Conservation (phyloP, 2,888 invertebrate genomes). For the Caenorhabditis virilis region DNA sequence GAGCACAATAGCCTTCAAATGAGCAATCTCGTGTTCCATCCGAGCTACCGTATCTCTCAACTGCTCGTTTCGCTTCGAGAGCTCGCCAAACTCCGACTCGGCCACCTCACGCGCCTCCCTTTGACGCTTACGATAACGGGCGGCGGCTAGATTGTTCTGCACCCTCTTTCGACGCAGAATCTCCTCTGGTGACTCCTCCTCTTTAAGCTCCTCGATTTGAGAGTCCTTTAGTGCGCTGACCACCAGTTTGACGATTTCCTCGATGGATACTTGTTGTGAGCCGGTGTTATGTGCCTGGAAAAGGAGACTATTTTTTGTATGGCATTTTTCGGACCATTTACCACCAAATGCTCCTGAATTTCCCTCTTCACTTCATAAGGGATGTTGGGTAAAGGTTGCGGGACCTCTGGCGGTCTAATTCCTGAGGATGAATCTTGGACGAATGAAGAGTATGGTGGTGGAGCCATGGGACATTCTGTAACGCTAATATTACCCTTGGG, state of each 20-base stretch:
- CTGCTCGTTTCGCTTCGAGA: slow-evolving; percentile 49
- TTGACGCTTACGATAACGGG: slow-evolving; percentile 61
- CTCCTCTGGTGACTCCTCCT: slow-evolving; percentile 55
- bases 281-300: no score
- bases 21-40: slow-evolving; percentile 40
- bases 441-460: slow-evolving; percentile 32
- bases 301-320: no score
- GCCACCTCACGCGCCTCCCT: slow-evolving; percentile 49
- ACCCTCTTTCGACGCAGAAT: slow-evolving; percentile 58
- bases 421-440: slow-evolving; percentile 11
- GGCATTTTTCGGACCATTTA: no score
- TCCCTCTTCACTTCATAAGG: slow-evolving; percentile 31
- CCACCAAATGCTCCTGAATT: slow-evolving; percentile 34
- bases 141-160: slow-evolving; percentile 64
- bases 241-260: slow-evolving; percentile 60
- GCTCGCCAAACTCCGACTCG: slow-evolving; percentile 44
- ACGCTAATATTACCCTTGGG: neutral
- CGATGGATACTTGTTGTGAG: slow-evolving; percentile 39
- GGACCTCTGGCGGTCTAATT: slow-evolving; percentile 4
- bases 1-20: slow-evolving; percentile 37
- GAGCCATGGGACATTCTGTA: slow-evolving; percentile 37
- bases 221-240: slow-evolving; percentile 54
- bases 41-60: slow-evolving; percentile 32
- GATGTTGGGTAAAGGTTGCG: neutral
- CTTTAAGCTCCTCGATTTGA: slow-evolving; percentile 29